Evolutionary conservation across 2,888 invertebrate species (phyloP).

Genomic region (Caenorhabditis sinica): DNA sequence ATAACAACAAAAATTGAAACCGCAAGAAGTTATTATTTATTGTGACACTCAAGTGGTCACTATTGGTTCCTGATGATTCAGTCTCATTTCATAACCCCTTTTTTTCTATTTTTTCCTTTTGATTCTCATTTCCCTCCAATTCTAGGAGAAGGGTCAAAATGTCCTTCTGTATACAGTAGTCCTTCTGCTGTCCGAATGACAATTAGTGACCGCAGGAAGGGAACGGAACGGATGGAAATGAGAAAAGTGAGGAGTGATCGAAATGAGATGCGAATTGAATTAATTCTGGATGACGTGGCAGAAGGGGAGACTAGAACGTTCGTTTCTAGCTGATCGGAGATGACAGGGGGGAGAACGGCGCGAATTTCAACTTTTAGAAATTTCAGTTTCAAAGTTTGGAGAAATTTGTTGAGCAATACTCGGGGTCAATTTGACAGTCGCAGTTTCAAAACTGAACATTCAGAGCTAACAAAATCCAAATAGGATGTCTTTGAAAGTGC

Average conservation of each 20-base stretch:
- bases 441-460: no score
- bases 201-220: slow-evolving; percentile 15
- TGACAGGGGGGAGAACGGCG: not conserved
- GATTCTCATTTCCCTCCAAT: not conserved
- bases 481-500: not conserved
- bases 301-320: not conserved
- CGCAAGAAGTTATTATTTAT: not conserved
- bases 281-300: slow-evolving; percentile 36
- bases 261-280: slow-evolving; percentile 29
- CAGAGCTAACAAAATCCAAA: no score
- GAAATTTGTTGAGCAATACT: not conserved
- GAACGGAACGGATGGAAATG: not conserved
- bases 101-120: slow-evolving; percentile 5
- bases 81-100: slow-evolving; percentile 12
- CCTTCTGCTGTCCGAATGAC: slow-evolving; percentile 13
- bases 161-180: slow-evolving; percentile 10
- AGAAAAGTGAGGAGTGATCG: not conserved
- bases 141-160: not conserved
- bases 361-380: no score
- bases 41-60: slow-evolving; percentile 12
- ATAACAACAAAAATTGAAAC: not conserved
- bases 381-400: no score
- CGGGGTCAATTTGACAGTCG: not conserved
- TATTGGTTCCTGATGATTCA: not conserved
- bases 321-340: no score